Base-by-base conservation (phyloP, 35 echinoderm and acorn worm genomes). In the Apostichopus japonicus region DNA sequence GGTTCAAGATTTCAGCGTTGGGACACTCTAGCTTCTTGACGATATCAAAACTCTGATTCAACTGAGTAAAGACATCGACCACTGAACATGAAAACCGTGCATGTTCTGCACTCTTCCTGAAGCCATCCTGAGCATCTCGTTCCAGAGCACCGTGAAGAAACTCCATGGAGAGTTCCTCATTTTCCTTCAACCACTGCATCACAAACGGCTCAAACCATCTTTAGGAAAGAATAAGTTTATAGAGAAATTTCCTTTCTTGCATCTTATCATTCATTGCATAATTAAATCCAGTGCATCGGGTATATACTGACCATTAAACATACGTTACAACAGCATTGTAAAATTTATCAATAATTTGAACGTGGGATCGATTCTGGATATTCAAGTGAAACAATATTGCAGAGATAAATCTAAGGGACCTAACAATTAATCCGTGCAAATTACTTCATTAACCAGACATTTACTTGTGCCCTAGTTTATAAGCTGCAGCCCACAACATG, bases 151-250 rank as follows among this genome's bases (percentile, higher is more conserved):
- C 95, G 27, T 96, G 95, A 6, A 99, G 92, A 55, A 96, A 99
- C 52, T 98, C 97, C 95, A 99, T 99, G 58, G 97, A 99, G 5
- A 99, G 90, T 56, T 94, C 92, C 77, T 96, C 97, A 27, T 99
- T 96, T 78, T 99, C 97, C 19, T 92, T 92, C 87, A 99, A 90
- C 95, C 97, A 99, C 67, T 99, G 97, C 95, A 99, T 94, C 6
- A 96, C 97, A 72, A 99, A 99, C 16, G 97, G 97, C 92, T 99
- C 95, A 92, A 99, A 99, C 97, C 97, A 99, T n/a, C 97, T 99
- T n/a, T 53, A 13, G 86, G 56, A 71, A 87, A 71, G 51, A 44
- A 44, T 44, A 44, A 44, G 33, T 44, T 44, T 4, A 44, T 4
- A 44, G 25, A 83, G 19, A 9, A 58, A 84, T 33, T 84, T 84